Percentiles rank a stretch among this genome's conserved stretches.
Conservation (phyloP, 2,797 vertebrate genomes). For the Chelmon rostratus region DNA sequence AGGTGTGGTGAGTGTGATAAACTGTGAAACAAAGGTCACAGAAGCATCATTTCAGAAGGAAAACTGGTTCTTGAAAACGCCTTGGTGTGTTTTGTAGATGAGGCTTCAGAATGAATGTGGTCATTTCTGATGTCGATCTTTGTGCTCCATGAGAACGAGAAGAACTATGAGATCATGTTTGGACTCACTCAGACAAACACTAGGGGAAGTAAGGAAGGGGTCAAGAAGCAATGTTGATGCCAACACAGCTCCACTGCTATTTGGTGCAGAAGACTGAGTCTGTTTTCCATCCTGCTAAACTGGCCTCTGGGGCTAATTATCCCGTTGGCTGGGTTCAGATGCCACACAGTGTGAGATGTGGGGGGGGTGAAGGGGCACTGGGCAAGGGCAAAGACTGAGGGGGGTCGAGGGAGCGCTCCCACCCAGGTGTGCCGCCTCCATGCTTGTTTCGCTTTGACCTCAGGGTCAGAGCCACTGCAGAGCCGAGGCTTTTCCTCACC, state of each 20-base stretch:
- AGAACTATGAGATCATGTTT: slow-evolving; percentile 7
- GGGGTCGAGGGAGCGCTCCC: slow-evolving; percentile 25
- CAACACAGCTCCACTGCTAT: slow-evolving; percentile 68
- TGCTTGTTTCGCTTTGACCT: slow-evolving; percentile 45
- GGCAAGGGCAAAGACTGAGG: slow-evolving; percentile 51
- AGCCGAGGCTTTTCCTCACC: slow-evolving; percentile 26
- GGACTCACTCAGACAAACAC: slow-evolving; percentile 25
- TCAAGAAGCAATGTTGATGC: slow-evolving; percentile 66
- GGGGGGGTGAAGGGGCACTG: slow-evolving; percentile 28
- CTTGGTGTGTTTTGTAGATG: background rate
- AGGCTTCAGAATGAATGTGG: background rate
- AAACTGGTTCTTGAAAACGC: background rate
- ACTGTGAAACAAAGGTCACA: background rate
- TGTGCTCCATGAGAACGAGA: slow-evolving; percentile 1
- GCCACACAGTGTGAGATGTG: slow-evolving; percentile 67
- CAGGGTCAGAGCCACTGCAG: slow-evolving; percentile 6
- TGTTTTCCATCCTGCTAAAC: slow-evolving; percentile 71
- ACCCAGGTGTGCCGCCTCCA: slow-evolving; percentile 61
- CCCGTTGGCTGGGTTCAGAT: slow-evolving; percentile 82
- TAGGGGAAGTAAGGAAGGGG: slow-evolving; percentile 49
- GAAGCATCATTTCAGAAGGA: background rate
- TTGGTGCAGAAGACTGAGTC: slow-evolving; percentile 80
- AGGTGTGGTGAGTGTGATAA: slow-evolving; percentile 3
- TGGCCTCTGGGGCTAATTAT: slow-evolving; percentile 83
- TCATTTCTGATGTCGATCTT: slow-evolving; percentile 5